phyloP scores from a whole-genome alignment of 2,113 vertebrate genomes.

The Tenebrosternarchus preto region DNA sequence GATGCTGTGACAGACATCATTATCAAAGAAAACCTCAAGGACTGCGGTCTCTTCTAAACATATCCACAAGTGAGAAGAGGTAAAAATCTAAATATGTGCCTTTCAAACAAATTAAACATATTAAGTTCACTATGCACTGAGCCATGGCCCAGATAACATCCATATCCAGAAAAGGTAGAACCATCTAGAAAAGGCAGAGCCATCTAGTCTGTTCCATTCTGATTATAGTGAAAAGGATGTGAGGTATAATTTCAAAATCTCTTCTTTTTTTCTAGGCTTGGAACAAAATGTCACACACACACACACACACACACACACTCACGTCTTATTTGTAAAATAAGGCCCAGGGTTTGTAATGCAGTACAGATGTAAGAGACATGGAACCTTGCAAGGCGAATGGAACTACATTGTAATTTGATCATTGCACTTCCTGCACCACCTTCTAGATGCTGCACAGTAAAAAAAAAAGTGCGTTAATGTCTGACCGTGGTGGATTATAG shows the following conservation, averaged over 20 bases:
- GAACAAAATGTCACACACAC: background rate
- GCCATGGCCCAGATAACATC: too few relatives aligned
- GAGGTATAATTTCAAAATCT: background rate
- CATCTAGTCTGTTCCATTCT: background rate
- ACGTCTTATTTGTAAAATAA: background rate
- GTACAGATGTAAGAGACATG: background rate
- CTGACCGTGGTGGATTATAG: conserved; percentile 12
- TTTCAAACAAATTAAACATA: too few relatives aligned
- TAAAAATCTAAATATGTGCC: background rate
- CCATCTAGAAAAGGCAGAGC: too few relatives aligned
- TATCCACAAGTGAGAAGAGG: conserved; percentile 19
- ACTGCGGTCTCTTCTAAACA: conserved; percentile 92
- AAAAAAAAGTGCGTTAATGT: conserved; percentile 2
- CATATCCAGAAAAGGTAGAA: too few relatives aligned
- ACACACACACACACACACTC: background rate
- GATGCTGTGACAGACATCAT: conserved; percentile 98
- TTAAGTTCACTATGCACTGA: too few relatives aligned
- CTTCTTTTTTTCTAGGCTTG: conserved; percentile 18
- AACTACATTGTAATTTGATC: conserved; percentile 5
- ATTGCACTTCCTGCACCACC: conserved; percentile 4
- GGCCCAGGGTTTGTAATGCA: background rate
- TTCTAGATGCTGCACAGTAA: conserved; percentile 6
- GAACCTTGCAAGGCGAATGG: background rate
- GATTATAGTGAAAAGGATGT: background rate
- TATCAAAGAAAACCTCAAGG: conserved; percentile 99